phyloP scores from a whole-genome alignment of 30 jellyfish, hydroid and myxozoan genomes.

The Turritopsis rubra region DNA sequence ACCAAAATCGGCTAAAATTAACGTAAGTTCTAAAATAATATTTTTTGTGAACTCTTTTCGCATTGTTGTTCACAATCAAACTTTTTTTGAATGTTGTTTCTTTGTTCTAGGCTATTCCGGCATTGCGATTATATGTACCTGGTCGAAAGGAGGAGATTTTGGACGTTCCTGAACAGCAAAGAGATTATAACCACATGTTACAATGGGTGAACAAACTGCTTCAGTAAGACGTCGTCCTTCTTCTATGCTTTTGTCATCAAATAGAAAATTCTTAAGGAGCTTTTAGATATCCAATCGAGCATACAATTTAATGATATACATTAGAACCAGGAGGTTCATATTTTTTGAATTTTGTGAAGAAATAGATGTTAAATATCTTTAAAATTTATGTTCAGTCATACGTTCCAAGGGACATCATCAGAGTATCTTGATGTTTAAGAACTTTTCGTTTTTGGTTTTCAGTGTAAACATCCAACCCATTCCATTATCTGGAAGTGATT shows the following conservation, averaged over 20 bases:
- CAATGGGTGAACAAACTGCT: not conserved
- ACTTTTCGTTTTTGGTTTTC: not conserved
- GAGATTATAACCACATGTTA: not conserved
- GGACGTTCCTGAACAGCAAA: not conserved
- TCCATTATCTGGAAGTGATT: conserved; percentile 12
- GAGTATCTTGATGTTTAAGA: not conserved
- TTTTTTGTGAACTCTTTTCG: not conserved
- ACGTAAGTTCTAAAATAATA: not conserved
- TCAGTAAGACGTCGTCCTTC: not conserved
- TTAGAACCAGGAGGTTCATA: too few relatives aligned
- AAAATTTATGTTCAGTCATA: too few relatives aligned
- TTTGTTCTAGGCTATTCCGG: not conserved
- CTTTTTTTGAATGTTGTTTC: not conserved
- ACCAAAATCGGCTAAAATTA: conserved; percentile 14
- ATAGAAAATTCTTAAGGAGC: too few relatives aligned
- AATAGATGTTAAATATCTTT: too few relatives aligned
- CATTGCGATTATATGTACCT: not conserved
- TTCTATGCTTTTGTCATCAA: not conserved
- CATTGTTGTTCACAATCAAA: not conserved
- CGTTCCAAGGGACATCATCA: not conserved
- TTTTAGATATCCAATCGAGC: too few relatives aligned
- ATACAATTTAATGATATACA: too few relatives aligned
- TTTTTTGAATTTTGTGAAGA: too few relatives aligned
- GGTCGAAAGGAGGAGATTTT: not conserved
- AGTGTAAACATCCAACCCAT: not conserved